Evolutionary conservation across 1,140 invertebrate species (phyloP), one percentile per base, ranked within the genome.

Genomic region (Vanessa tameamea): DNA sequence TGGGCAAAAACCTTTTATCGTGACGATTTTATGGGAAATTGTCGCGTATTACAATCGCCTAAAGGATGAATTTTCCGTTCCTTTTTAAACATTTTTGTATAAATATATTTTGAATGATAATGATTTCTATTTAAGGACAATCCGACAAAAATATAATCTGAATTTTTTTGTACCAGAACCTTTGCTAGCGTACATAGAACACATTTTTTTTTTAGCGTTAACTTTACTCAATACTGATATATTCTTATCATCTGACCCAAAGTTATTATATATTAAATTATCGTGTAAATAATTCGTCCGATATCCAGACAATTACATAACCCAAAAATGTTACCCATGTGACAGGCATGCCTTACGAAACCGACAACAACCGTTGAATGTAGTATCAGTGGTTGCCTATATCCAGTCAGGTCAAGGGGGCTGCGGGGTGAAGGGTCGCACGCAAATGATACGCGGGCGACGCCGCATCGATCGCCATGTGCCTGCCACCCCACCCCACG

Each of bases 381-480:
- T 70, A 79, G 80, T 83, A 77, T 79, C 81, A 78, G 76, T 79
- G 76, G 79, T 76, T 74, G 75, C 66, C 73, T 75, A 20, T 57
- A 57, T 57, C 53, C 74, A 59, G 76, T 70, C 79, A 78, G 83
- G 81, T 74, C 77, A 77, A 64, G 79, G 73, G 84, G 69, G 79
- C 82, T 69, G 82, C 72, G 72, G 70, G 72, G 64, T 59, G 64
- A 66, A 66, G 72, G 77, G 82, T 78, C 82, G 85, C 87, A 90
- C 86, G 87, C 89, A 89, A 91, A 90, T 89, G 87, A 90, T 89
- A 88, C 86, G 81, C 82, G 83, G 75, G 82, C 87, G 83, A 82
- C 82, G 87, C 82, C 84, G 86, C 87, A 91, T 91, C 90, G 90
- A 92, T 92, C 82, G 75, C 75, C 77, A 83, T 83, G 83, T 85